phyloP scores from a whole-genome alignment of 2,113 vertebrate species.

The Dasypus novemcinctus region DNA sequence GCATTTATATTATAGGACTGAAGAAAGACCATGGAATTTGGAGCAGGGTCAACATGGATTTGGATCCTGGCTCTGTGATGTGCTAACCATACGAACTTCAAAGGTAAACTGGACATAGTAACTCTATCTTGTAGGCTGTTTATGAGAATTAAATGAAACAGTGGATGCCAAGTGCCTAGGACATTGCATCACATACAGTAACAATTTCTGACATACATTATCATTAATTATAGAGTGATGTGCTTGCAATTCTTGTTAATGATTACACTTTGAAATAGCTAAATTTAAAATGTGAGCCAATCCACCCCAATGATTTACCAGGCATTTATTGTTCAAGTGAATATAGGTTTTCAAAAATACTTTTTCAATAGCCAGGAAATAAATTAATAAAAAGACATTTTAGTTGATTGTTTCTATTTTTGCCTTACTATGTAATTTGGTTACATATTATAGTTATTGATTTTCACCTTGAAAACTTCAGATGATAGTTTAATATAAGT shows the following conservation, averaged over 20 bases:
- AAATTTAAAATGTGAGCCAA: not conserved
- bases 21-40: not conserved
- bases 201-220: not conserved
- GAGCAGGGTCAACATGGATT: not conserved
- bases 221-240: not conserved
- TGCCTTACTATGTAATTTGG: not conserved
- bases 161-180: not conserved
- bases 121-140: not conserved
- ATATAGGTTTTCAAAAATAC: not conserved
- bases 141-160: not conserved
- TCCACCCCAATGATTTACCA: not conserved
- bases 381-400: not conserved
- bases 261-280: not conserved
- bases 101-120: not conserved
- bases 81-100: not conserved
- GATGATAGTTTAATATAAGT: not conserved
- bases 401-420: not conserved
- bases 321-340: not conserved
- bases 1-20: not conserved
- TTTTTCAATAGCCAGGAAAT: not conserved
- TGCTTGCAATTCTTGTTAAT: not conserved
- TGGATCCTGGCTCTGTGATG: not conserved
- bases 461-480: not conserved
- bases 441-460: not conserved
- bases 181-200: not conserved